Evolutionary conservation across 2,113 vertebrate species (phyloP), one percentile per base, ranked within the genome.

Genomic region (Saccopteryx leptura): DNA sequence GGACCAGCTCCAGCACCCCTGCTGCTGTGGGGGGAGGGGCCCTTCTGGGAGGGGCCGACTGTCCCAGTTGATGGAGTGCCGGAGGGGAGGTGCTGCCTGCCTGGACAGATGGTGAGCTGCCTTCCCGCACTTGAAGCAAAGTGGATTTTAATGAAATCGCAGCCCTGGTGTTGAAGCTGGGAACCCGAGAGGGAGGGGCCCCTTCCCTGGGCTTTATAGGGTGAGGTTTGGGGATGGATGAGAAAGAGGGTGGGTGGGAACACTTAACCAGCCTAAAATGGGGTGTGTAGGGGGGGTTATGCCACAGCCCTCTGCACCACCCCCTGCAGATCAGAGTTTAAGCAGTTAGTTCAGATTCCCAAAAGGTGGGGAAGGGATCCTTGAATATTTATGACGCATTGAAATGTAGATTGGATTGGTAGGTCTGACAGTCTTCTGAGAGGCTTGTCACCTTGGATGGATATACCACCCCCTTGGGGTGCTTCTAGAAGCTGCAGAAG

Each of bases 141-240:
- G 96, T 97, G 96, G 97, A 90, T 97, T 97, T 96, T 97, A 98
- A 98, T 98, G 97, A 97, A 97, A 98, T 97, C 23, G 24, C 90
- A 96, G 90, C 79, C 60, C 65, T 33, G 76, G 90, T 81, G 90
- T 96, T 72, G 96, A 93, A 52, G 90, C 95, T 93, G 82, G 96
- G 93, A 96, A 61, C 86, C 28, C 0, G 0, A 0, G 3, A 66
- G 83, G 83, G 95, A 50, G 93, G 94, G 90, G 87, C 19, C 9
- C 48, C 56, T 78, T 78, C 79, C 50, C n/a, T 8, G 18, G 79
- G 87, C 65, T 75, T 63, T 69, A 6, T 46, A 15, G 52, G 60
- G 60, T 48, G 56, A 85, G 52, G 72, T 63, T 71, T 54, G 58
- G 65, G 86, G 82, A 4, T 46, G 63, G 80, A 26, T 76, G 63